Evolutionary conservation across 2,797 vertebrate genomes (phyloP).

Genomic region (Scolopax bukidnonensis): DNA sequence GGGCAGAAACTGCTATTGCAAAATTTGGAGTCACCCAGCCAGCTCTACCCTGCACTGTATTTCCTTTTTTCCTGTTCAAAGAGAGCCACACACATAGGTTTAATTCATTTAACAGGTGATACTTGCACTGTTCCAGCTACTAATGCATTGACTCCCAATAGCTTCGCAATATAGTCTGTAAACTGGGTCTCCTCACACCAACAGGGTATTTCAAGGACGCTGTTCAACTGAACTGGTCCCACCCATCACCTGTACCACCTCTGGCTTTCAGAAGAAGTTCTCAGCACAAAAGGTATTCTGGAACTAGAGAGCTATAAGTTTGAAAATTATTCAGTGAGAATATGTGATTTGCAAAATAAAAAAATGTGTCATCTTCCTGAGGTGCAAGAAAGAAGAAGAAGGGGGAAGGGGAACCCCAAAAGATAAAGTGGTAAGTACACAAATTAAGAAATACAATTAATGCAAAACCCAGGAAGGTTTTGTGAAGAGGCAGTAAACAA

Average conservation of each 20-base stretch:
- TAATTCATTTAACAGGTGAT: background rate
- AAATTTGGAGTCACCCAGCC: background rate
- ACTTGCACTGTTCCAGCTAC: background rate
- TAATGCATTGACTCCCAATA: background rate
- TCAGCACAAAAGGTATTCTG: background rate
- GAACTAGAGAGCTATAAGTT: background rate
- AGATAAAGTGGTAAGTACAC: background rate
- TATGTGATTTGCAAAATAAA: background rate
- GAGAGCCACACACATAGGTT: accelerated
- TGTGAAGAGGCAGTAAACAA: background rate
- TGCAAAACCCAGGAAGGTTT: background rate
- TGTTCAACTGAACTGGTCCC: background rate
- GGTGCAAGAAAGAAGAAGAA: background rate
- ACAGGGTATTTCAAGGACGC: background rate
- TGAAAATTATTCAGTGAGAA: background rate
- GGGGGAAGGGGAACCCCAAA: background rate
- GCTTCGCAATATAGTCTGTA: background rate
- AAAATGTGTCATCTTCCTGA: background rate
- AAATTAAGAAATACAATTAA: background rate
- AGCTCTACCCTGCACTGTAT: background rate
- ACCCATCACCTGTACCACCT: background rate
- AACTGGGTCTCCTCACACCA: background rate
- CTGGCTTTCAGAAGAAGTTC: background rate
- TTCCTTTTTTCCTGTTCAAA: background rate
- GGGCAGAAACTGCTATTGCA: background rate